Conservation (phyloP, 2,797 vertebrate species). For the Acomys russatus region DNA sequence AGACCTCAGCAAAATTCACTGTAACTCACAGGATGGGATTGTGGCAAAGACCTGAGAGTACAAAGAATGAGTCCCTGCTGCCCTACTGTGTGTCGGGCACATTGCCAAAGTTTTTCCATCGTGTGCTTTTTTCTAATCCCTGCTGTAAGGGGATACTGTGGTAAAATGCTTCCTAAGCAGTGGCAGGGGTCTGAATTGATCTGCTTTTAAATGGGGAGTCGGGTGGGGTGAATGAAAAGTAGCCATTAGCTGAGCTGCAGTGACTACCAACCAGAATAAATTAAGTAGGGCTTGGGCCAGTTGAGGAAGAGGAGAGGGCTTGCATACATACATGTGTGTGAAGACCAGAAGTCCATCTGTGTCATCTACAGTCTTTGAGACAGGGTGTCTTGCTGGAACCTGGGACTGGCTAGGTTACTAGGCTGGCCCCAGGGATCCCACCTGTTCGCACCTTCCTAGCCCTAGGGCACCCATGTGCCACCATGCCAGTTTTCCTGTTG, state of each 20-base stretch:
- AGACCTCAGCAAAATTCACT: conserved; percentile 24
- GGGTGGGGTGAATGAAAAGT: not conserved
- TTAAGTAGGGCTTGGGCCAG: not conserved
- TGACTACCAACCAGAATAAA: conserved; percentile 19
- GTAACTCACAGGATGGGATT: not conserved
- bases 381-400: not conserved
- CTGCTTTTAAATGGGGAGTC: not conserved
- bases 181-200: not conserved
- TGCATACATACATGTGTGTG: not conserved
- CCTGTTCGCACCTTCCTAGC: not conserved
- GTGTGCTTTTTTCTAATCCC: conserved; percentile 1
- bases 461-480: not conserved
- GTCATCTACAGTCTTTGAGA: not conserved
- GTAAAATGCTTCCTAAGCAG: not conserved
- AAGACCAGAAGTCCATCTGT: no score
- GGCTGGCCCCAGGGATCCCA: not conserved
- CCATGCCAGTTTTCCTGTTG: not conserved
- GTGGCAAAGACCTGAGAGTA: not conserved
- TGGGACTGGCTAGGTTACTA: not conserved
- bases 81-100: not conserved
- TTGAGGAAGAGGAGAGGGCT: not conserved
- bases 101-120: not conserved
- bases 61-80: not conserved
- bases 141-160: conserved; percentile 3
- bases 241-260: not conserved